These are phyloP conservation scores for Balaenoptera acutorostrata DNA, from an alignment of 2,113 vertebrate genomes.

Conservation along the genomic window DNA sequence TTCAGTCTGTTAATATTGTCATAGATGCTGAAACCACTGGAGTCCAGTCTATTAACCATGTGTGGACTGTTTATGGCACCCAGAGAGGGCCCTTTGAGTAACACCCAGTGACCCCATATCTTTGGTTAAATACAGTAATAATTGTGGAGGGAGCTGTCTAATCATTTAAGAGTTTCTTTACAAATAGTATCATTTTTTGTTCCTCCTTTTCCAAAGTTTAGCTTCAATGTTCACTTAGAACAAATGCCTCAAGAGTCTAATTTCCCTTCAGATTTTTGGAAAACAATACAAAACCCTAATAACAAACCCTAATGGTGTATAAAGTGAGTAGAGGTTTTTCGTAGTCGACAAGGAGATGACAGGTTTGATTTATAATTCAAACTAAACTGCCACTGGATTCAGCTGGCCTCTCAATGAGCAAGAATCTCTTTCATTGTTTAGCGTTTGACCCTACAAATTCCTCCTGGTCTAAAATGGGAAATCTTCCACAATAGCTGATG, in stretches of 20 bases:
- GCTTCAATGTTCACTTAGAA: conserved; percentile 2
- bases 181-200: background rate
- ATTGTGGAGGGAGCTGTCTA: background rate
- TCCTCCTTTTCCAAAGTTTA: conserved; percentile 33
- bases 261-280: conserved; percentile 35
- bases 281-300: conserved; percentile 51
- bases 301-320: background rate
- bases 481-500: conserved; percentile 28
- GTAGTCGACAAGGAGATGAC: conserved; percentile 55
- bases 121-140: background rate
- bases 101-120: background rate
- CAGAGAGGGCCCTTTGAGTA: background rate
- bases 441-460: conserved; percentile 64
- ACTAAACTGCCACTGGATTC: conserved; percentile 39
- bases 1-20: background rate
- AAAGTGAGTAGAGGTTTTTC: conserved; percentile 38
- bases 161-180: background rate
- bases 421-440: conserved; percentile 61
- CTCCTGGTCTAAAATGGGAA: conserved; percentile 60
- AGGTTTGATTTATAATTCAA: conserved; percentile 60
- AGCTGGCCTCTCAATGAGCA: conserved; percentile 20
- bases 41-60: background rate
- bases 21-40: background rate
- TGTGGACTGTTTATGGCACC: background rate
- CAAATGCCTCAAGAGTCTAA: conserved; percentile 14